Percentiles rank a stretch among this genome's conserved stretches.
These are phyloP conservation scores for Rotaria magnacalcarata DNA, from an alignment of 2,888 invertebrate species.

Conservation along the genomic window DNA sequence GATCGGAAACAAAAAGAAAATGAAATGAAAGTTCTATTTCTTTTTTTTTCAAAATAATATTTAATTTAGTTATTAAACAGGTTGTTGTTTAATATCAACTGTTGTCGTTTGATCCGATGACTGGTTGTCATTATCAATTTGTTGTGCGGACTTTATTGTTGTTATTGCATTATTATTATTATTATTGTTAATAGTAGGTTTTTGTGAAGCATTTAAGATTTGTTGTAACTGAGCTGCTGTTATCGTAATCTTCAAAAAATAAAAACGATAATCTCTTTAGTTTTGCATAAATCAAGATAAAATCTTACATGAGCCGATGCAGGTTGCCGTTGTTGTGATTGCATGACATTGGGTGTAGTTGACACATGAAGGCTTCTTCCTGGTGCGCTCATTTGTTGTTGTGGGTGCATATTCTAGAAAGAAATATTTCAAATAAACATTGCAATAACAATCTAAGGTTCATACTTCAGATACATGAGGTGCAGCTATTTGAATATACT, in stretches of 20 bases:
- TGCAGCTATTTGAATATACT: slow-evolving; percentile 6
- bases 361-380: neutral
- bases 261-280: neutral
- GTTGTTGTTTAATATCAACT: neutral
- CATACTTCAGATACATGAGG: neutral
- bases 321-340: neutral
- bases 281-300: too few relatives aligned
- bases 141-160: neutral
- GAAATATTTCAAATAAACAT: neutral
- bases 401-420: neutral
- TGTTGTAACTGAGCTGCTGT: slow-evolving; percentile 20
- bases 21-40: too few relatives aligned
- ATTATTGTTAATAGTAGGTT: neutral
- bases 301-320: slow-evolving; percentile 10
- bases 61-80: neutral
- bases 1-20: neutral
- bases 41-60: neutral
- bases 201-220: slow-evolving; percentile 5
- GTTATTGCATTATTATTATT: neutral
- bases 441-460: neutral
- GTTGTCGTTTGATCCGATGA: neutral
- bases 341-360: neutral
- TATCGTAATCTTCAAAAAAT: neutral
- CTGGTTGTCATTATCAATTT: neutral
- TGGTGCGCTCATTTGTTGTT: neutral